Percentiles rank a stretch among this genome's conserved stretches.
Conservation (phyloP, 2,888 invertebrate species). For the Drosophila putrida region DNA sequence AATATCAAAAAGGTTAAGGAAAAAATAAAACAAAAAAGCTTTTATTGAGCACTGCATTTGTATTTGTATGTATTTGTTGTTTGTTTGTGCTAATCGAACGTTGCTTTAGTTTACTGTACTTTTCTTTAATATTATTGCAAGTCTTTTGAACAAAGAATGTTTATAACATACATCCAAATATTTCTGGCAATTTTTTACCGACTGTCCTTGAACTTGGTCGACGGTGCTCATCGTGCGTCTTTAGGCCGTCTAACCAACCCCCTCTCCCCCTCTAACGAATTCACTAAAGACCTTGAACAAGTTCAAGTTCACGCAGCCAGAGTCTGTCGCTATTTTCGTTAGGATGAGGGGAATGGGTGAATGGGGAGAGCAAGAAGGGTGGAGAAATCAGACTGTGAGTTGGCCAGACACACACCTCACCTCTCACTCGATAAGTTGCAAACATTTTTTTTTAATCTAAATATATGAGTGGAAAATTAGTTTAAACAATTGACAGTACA, state of each 20-base stretch:
- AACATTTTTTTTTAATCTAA: not conserved
- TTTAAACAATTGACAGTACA: not conserved
- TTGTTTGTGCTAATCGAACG: slow-evolving; percentile 40
- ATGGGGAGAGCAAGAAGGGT: not conserved
- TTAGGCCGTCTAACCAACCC: slow-evolving; percentile 10
- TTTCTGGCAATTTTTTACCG: slow-evolving; percentile 5
- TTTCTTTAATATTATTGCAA: not conserved
- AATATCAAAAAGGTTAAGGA: not conserved
- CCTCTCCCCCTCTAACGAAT: slow-evolving; percentile 25
- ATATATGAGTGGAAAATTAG: not conserved
- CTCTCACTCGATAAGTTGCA: slow-evolving; percentile 3
- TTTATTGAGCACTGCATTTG: slow-evolving; percentile 32
- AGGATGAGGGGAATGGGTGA: not conserved
- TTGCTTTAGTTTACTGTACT: slow-evolving; percentile 38
- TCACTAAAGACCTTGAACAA: slow-evolving; percentile 69
- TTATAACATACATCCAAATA: slow-evolving; percentile 48
- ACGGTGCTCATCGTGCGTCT: slow-evolving; percentile 24
- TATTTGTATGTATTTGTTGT: slow-evolving; percentile 30
- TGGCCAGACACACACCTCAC: slow-evolving; percentile 30
- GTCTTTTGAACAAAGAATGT: slow-evolving; percentile 63
- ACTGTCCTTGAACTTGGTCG: slow-evolving; percentile 69
- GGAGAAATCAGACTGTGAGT: slow-evolving; percentile 15
- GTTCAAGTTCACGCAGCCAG: slow-evolving; percentile 68
- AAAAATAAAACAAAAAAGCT: slow-evolving; percentile 4
- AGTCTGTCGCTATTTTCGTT: slow-evolving; percentile 42